Evolutionary conservation across 2,888 invertebrate genomes (phyloP), one percentile per base, ranked within the genome.

Genomic region (Drosophila emarginata): DNA sequence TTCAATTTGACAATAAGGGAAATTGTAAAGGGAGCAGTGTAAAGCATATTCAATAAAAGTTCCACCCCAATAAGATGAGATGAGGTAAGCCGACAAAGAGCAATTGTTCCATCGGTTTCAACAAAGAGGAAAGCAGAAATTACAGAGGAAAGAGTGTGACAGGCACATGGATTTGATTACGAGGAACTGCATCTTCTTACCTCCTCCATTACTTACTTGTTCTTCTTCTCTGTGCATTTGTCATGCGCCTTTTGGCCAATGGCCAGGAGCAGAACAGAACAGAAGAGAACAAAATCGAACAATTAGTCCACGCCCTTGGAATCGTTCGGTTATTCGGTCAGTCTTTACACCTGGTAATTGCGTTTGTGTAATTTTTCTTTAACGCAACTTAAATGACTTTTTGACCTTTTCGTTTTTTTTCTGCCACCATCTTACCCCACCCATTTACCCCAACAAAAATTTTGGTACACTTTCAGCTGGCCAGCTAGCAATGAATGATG

Each of bases 321-420:
- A 45, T 45, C 11, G 18, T 81, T 74, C 67, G 77, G 76, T 32
- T 9, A 11, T 9, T 56, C 28, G 53, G 69, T 23, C 61, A 28
- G 74, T 74, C 79, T 78, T 82, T 87, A 86, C 88, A 90, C 89
- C 84, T 87, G 83, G 79, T 90, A 89, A 90, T 90, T 90, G 89
- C 89, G 79, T 87, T 85, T 75, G 77, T 81, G 82, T 90, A 90
- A 90, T 90, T 88, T 85, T 87, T 81, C 82, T 81, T 86, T 80
- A 87, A 90, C 86, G 77, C 78, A 82, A 74, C 80, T 89, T 81
- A 86, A 90, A 90, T 90, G 83, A 89, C 84, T 85, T 77, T 76
- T 63, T 68, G 45, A 61, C 61, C 72, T 73, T 66, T 71, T 61
- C 59, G n/a, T 36, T 58, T 40, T 60, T 28, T 45, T 59, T 61